Evolutionary conservation across 92 coral and sea anemone genomes (phyloP), one percentile per base, ranked within the genome.

Genomic region (Ricordea florida): DNA sequence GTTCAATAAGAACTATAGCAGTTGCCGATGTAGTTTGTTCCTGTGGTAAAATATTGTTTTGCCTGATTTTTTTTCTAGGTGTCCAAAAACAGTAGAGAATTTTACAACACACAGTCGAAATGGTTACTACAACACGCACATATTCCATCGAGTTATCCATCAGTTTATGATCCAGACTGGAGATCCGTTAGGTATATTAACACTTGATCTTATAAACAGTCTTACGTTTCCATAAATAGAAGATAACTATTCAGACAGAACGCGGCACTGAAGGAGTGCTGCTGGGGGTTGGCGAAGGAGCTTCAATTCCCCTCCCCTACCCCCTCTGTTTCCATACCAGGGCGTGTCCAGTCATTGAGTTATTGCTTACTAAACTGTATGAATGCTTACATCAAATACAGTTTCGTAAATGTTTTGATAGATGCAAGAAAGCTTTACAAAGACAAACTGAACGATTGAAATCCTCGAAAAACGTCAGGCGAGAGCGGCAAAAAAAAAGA

Each of bases 131-230:
- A 88, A 94, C 76, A 85, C 88, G 52, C 86, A 94, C 63, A 85
- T 91, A 37, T 94, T 94, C 62, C 98, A 94, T 63, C 93, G 98
- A 21, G 89, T 94, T 56, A 94, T 94, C 51, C 93, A 94, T 52
- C 97, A 94, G 90, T 94, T 94, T 22, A 94, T 94, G 98, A 76
- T 94, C 26, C 98, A 94, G 71, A 94, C 98, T 2, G 98, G 98
- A 8, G 98, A 94, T 50, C 98, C 97, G 0, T 87, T 72, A 51
- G 98, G 98, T 94, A 42, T 35, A 71, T 70, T n/a, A n/a, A n/a
- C n/a, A n/a, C n/a, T n/a, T n/a, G n/a, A n/a, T n/a, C n/a, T n/a
- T n/a, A n/a, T n/a, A n/a, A n/a, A n/a, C n/a, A n/a, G n/a, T 8
- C 6, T 8, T 49, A 49, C 8, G 10, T 17, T n/a, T n/a, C 16